Percentiles rank a stretch among this genome's conserved stretches.
Conservation (phyloP, 1,140 invertebrate species). For the Drosophila murphyi region DNA sequence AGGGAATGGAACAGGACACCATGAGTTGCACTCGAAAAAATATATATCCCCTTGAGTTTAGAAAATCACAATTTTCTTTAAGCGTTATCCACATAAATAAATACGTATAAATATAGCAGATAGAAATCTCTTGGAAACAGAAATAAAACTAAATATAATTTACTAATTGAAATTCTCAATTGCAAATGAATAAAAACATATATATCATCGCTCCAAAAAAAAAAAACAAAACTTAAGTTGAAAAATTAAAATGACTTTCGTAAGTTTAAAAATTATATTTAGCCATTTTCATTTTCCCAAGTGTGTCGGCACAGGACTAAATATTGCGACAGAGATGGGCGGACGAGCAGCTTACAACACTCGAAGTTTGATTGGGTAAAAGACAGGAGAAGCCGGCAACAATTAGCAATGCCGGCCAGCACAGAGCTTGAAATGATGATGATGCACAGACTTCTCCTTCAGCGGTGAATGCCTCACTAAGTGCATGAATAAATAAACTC, state of each 20-base stretch:
- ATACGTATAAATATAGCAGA: too few species aligned
- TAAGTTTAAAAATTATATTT: not conserved
- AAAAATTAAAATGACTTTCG: too few species aligned
- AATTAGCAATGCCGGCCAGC: constrained; percentile 63
- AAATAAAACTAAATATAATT: too few species aligned
- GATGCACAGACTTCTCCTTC: constrained; percentile 23
- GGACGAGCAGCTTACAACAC: constrained; percentile 62
- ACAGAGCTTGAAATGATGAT: constrained; percentile 35
- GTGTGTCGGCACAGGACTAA: constrained; percentile 18
- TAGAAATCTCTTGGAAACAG: too few species aligned
- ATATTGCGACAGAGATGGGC: constrained; percentile 40
- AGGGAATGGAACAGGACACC: constrained; percentile 19
- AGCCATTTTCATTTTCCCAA: not conserved
- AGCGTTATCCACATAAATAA: too few species aligned
- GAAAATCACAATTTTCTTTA: too few species aligned
- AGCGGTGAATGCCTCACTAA: constrained; percentile 79
- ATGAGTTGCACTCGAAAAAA: not conserved
- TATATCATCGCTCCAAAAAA: too few species aligned
- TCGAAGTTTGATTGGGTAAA: constrained; percentile 72
- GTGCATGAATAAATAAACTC: constrained; percentile 80
- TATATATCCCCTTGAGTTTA: not conserved
- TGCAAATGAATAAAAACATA: too few species aligned
- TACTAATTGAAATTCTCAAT: too few species aligned
- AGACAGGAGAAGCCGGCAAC: constrained; percentile 54
- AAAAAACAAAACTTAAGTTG: too few species aligned